Evolutionary conservation across 2,113 vertebrate species (phyloP), one percentile per base, ranked within the genome.

Genomic region (Datnioides undecimradiatus): DNA sequence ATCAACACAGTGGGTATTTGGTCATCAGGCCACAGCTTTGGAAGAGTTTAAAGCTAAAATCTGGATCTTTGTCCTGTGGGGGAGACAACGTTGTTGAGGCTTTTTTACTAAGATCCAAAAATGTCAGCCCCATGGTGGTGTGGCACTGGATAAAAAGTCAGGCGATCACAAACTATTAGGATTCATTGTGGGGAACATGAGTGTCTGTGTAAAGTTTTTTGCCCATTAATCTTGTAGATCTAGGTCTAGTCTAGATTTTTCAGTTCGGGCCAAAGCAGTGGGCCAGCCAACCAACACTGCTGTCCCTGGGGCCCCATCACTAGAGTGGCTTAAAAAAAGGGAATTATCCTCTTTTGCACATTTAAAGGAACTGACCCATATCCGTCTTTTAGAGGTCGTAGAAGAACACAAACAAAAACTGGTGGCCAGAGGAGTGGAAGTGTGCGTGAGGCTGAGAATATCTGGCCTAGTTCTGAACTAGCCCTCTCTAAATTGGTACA

Each of bases 401-500:
- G 21, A 71, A 87, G 34, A 33, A 73, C 36, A 73, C 52, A 83
- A 83, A 86, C 68, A 83, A 60, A 64, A 74, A 68, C 27, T 9
- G 11, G 6, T 75, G 31, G 58, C 23, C 51, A 77, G 54, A 77
- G 25, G 33, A 73, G 59, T 62, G 46, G 40, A 74, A 64, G 48
- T 19, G 29, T 54, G 57, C 4, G 29, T 54, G 52, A 76, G 57
- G 72, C 87, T 84, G 69, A 88, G 68, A 88, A 90, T 89, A 87
- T 83, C 60, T 87, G 83, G 64, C 86, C 90, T 76, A 90, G 23
- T 89, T 90, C 72, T 83, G 25, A 87, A 70, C 48, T 57, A 71
- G 58, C 52, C 73, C 36, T 59, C 60, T 85, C 41, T 68, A 86
- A 91, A 87, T 65, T 68, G 72, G 87, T 76, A 5, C 65, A 79